These are phyloP conservation scores for Pangasius djambal DNA, from an alignment of 2,797 vertebrate genomes.

Conservation along the genomic window DNA sequence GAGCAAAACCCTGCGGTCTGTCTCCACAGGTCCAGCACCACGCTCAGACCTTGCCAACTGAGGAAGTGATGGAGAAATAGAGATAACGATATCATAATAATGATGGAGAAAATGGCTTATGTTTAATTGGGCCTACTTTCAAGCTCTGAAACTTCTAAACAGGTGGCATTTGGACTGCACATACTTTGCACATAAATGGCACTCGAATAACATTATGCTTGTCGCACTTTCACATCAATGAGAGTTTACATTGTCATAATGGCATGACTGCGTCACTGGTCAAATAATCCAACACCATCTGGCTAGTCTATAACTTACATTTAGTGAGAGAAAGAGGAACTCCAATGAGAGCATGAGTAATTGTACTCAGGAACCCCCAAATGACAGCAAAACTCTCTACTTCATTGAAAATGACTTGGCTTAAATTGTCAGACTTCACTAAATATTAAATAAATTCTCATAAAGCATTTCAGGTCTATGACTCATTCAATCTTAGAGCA, in stretches of 20 bases:
- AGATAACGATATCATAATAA: background rate
- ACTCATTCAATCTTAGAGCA: constrained; percentile 14
- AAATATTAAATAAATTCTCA: constrained; percentile 9
- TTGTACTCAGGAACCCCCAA: background rate
- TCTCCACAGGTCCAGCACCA: constrained; percentile 57
- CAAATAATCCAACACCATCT: background rate
- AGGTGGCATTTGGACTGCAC: constrained; percentile 1
- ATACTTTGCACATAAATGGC: background rate
- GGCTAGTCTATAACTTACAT: background rate
- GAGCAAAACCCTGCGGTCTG: constrained; percentile 65
- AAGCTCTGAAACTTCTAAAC: background rate
- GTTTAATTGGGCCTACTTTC: background rate
- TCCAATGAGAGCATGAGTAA: background rate
- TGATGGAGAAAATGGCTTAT: background rate
- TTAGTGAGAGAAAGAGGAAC: background rate
- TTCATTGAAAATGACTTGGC: background rate
- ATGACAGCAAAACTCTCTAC: background rate
- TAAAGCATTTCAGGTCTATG: background rate
- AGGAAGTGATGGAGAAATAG: constrained; percentile 44
- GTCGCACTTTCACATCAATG: background rate
- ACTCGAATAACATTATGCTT: background rate
- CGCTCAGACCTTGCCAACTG: constrained; percentile 61
- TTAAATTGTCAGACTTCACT: background rate
- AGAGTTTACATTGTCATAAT: background rate
- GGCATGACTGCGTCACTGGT: background rate